Base-by-base conservation (phyloP, 35 echinoderm and acorn worm genomes). In the Lytechinus variegatus region DNA sequence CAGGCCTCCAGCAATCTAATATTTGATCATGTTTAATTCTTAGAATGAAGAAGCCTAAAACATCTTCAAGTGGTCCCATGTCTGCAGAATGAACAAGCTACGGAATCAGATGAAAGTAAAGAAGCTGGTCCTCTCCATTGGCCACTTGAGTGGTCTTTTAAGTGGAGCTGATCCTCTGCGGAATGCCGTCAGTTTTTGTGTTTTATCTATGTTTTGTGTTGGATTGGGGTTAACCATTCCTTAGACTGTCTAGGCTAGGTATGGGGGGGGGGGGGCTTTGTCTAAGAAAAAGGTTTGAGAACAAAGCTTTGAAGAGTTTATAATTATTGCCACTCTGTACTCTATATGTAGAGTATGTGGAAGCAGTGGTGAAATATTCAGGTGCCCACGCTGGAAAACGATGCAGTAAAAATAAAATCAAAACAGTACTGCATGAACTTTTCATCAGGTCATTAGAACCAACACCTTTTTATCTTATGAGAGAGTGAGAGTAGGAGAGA, bases 1-100 rank as follows among this genome's bases (percentile, higher is more conserved):
- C 66, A 24, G 66, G 66, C 19, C 66, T 19, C 66, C 66, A 79
- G 66, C 66, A n/a, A 16, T 79, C 66, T 24, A 79, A 79, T 79
- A 79, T 79, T n/a, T 79, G 66, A 79, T 79, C 66, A 79, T 79
- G 66, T 79, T 79, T 79, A 79, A 79, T 79, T 79, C 66, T n/a
- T 5, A 79, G 19, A 79, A 79, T 79, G 19, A 79, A 79, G 66
- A 79, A 79, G 66, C 66, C 66, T 24, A 16, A 44, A 5, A n/a
- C 19, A 79, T 79, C 66, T 79, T 79, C 66, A 79, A 79, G 66
- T 79, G 66, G 66, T 79, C 66, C 66, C 66, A 1, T 7, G n/a
- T 79, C 66, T 16, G n/a, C n/a, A 79, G 66, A 79, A 79, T 79
- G 66, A 79, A 79, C 19, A 79, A 79, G 16, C 66, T 79, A 79